phyloP scores from a whole-genome alignment of 2,888 invertebrate genomes.

The Hyppa rectilinea region DNA sequence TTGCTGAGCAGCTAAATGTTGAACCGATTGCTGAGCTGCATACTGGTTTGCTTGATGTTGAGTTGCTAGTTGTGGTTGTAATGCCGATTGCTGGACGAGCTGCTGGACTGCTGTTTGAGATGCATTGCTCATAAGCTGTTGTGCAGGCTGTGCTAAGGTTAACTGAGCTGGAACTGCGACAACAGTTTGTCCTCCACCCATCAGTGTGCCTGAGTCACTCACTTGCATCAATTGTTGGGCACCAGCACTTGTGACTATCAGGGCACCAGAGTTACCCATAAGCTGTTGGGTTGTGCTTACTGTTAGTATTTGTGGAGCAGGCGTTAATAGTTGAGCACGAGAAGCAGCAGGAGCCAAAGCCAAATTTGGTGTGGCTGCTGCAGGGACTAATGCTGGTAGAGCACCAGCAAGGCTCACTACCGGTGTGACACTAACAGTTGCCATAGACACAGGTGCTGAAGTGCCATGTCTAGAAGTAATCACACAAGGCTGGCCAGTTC shows the following conservation, averaged over 20 bases:
- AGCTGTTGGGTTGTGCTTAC: constrained; percentile 89
- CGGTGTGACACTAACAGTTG: constrained; percentile 88
- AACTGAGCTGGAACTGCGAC: constrained; percentile 88
- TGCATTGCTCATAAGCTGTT: constrained; percentile 84
- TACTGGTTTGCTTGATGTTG: constrained; percentile 85
- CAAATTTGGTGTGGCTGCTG: constrained; percentile 83
- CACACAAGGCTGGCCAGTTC: constrained; percentile 86
- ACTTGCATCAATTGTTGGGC: constrained; percentile 89
- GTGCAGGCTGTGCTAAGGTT: constrained; percentile 83
- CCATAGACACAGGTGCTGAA: constrained; percentile 87
- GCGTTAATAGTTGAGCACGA: constrained; percentile 85
- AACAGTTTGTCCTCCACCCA: constrained; percentile 88
- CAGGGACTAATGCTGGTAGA: constrained; percentile 84
- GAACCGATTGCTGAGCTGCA: constrained; percentile 84
- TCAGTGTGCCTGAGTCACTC: constrained; percentile 87
- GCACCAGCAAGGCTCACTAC: constrained; percentile 87
- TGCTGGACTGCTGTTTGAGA: constrained; percentile 86
- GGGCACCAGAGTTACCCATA: constrained; percentile 86
- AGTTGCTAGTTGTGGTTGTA: constrained; percentile 82
- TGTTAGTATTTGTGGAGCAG: constrained; percentile 87
- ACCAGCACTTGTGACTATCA: constrained; percentile 89
- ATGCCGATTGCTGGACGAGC: constrained; percentile 84
- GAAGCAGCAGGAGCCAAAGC: constrained; percentile 86
- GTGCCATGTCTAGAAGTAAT: constrained; percentile 88
- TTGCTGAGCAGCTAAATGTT: constrained; percentile 82